Base-by-base conservation (phyloP, 2,113 vertebrate species). In the Phainopepla nitens region DNA sequence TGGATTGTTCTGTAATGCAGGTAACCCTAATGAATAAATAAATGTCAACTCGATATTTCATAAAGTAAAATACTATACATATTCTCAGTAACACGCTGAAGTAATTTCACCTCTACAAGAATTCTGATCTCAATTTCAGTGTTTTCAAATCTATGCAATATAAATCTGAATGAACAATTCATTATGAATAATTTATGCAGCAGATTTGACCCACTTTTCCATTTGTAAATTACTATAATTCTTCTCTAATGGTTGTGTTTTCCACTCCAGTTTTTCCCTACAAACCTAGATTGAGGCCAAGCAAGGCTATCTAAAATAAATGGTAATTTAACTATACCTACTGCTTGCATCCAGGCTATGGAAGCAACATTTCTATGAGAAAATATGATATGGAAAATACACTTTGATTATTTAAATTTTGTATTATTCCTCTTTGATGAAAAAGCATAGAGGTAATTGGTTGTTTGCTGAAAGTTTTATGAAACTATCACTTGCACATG, bases 21-120 rank as follows among this genome's bases (percentile, higher is more conserved):
- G 69, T 87, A 94, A 93, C 73, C 25, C 57, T 93, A 91, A 95
- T 79, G 84, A 93, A 94, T 89, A 89, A 93, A 90, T 88, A 94
- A 93, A 95, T 87, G 57, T 82, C 91, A 96, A 42, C 57, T 79
- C 0, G 0, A 29, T 87, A 79, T 89, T 94, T 96, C 61, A 65
- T 87, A 13, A 91, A 84, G 44, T 75, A 82, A 96, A 89, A 87
- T 71, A 79, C 45, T 90, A 56, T n/a, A 77, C 19, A 35, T 89
- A 36, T 70, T 94, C 47, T 76, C 7, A 3, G 41, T 85, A 82
- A 71, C 65, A 66, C 0, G 0, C 35, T 68, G 28, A 90, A 83
- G 39, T 73, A 93, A 80, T 94, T 94, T 91, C 82, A 89, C 65
- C 36, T 94, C 87, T 94, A 69, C 73, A 65, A 31, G 60, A 94